Percentiles rank a stretch among this genome's conserved stretches.
These are phyloP conservation scores for Hipparchia semele DNA, from an alignment of 2,888 invertebrate genomes.

Conservation along the genomic window DNA sequence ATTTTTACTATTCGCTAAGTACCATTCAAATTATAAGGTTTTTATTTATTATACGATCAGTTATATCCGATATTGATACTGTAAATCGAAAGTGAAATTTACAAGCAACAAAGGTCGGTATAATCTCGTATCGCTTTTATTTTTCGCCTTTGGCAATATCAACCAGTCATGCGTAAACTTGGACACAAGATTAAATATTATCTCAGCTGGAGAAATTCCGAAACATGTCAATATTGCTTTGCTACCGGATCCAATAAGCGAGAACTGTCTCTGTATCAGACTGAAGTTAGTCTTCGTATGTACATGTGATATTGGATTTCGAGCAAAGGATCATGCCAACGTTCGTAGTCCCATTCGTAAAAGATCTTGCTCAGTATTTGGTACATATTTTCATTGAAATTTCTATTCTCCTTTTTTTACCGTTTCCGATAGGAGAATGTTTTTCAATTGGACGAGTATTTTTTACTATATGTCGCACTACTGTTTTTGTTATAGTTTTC, in stretches of 20 bases:
- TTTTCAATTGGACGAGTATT: neutral
- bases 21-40: too few species aligned
- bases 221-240: conserved; percentile 36
- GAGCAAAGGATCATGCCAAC: conserved; percentile 6
- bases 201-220: conserved; percentile 33
- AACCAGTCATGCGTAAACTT: conserved; percentile 37
- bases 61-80: too few species aligned
- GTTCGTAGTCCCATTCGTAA: conserved; percentile 1
- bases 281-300: conserved; percentile 24
- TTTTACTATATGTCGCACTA: neutral
- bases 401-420: neutral
- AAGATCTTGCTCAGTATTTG: neutral
- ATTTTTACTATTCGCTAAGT: too few species aligned
- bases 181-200: conserved; percentile 35
- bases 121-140: neutral
- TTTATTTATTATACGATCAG: too few species aligned
- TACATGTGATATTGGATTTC: conserved; percentile 27
- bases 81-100: neutral
- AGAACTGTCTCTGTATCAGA: conserved; percentile 26
- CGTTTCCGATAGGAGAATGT: neutral
- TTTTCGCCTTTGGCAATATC: conserved; percentile 22
- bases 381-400: neutral
- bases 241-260: conserved; percentile 35
- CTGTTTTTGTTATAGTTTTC: neutral
- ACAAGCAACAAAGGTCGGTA: neutral